Evolutionary conservation across 2,888 invertebrate genomes (phyloP).

Genomic region (Laspeyria flexula): DNA sequence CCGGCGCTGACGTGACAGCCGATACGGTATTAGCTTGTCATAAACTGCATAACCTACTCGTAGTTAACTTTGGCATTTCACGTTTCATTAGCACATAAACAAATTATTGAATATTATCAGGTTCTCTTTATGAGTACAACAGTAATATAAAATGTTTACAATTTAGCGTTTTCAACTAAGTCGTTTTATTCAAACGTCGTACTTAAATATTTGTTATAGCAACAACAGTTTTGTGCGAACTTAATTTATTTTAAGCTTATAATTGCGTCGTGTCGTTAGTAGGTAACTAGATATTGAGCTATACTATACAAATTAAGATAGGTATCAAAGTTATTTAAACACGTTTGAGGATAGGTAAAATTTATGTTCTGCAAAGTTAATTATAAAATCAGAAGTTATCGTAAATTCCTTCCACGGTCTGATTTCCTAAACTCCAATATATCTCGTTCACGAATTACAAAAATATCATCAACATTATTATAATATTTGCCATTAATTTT

Average conservation of each 20-base stretch:
- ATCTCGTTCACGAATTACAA: too few species aligned
- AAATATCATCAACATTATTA: too few species aligned
- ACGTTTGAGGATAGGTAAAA: too few species aligned
- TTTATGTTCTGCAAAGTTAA: too few species aligned
- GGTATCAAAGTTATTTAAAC: too few species aligned
- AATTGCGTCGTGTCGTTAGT: too few species aligned
- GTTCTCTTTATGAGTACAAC: conserved; percentile 30
- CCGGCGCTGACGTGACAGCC: conserved; percentile 33
- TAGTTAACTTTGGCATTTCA: conserved; percentile 31
- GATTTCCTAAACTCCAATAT: too few species aligned
- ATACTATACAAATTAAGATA: too few species aligned
- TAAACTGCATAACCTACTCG: conserved; percentile 18
- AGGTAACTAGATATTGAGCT: too few species aligned
- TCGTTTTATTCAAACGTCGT: conserved; percentile 16
- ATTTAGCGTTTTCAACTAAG: conserved; percentile 22
- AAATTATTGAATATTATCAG: conserved; percentile 26
- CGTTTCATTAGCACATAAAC: conserved; percentile 28
- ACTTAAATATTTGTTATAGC: conserved; percentile 21
- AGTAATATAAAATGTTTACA: conserved; percentile 21
- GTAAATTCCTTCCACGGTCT: too few species aligned
- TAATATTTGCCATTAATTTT: too few species aligned
- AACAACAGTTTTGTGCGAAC: conserved; percentile 13
- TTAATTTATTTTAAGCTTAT: conserved; percentile 5
- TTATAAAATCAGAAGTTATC: too few species aligned
- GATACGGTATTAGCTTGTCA: conserved; percentile 39